Evolutionary conservation across 2,888 invertebrate genomes (phyloP), one percentile per base, ranked within the genome.

Genomic region (Tenodera sinensis): DNA sequence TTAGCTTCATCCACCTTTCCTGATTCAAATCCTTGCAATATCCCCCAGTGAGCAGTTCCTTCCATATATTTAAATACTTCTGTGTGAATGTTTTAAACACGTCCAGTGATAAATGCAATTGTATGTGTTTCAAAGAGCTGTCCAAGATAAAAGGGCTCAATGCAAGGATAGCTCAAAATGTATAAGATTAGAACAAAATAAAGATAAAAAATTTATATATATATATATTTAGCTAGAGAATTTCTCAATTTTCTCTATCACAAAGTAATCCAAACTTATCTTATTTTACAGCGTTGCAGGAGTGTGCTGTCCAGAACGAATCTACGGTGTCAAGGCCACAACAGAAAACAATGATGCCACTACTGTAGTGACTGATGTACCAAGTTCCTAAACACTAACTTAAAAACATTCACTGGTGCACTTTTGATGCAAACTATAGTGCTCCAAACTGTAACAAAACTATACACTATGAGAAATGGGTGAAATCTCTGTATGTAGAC

Each of bases 281-380:
- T 27, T 82, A 42, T 15, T 28, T 30, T 28, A 25, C 87, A 89
- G 89, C 14, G 20, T 85, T 54, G 89, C 87, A 54, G 89, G 89
- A 25, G 86, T 86, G 7, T 89, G 89, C 34, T 89, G 89, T 15
- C 89, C 89, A 14, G 42, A 83, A 25, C 82, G 71, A 9, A 34
- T 87, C 42, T 83, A 87, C 12, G 27, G 34, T 82, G 28, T 82
- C 34, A 87, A 87, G 87, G 42, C 83, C 12, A 87, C 83, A n/a
- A 87, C 87, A 34, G 87, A 87, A 34, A 87, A 25, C n/a, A 87
- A 25, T 83, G 71, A 87, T 27, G 27, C 25, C 87, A 87, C 87
- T n/a, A 87, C 87, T 28, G 27, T 27, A 7, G 87, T 83, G 28
- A 42, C 81, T 71, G 54, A 71, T 71, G 83, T 82, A 87, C n/a